Conservation (phyloP, 2,113 vertebrate genomes). For the Elgaria multicarinata region DNA sequence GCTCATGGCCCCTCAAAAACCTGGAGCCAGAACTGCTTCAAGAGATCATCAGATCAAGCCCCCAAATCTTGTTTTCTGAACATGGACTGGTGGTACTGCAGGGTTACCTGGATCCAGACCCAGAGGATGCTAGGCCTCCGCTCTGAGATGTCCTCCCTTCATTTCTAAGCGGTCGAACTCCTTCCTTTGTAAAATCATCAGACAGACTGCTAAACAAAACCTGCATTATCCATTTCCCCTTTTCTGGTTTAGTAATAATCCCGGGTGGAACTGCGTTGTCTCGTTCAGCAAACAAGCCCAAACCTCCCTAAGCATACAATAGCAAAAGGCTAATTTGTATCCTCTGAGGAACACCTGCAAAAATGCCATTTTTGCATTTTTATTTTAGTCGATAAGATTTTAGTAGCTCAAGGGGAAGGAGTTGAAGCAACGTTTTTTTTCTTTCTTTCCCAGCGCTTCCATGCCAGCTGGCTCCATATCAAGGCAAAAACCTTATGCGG, state of each 20-base stretch:
- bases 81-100: background rate
- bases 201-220: background rate
- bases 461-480: background rate
- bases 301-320: background rate
- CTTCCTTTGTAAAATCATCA: background rate
- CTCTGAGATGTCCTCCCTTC: background rate
- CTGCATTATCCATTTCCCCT: background rate
- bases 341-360: background rate
- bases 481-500: background rate
- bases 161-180: background rate
- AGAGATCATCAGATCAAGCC: background rate
- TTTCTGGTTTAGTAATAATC: background rate
- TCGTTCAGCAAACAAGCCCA: background rate
- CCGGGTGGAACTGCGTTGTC: background rate
- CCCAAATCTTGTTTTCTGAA: background rate
- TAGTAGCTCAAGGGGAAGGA: background rate
- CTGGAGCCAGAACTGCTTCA: background rate
- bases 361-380: conserved; percentile 15
- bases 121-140: background rate
- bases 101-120: background rate
- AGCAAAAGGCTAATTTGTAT: background rate
- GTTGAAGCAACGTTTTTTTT: background rate
- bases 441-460: background rate
- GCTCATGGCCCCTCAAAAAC: too few species aligned
- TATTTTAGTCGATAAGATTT: background rate